Conservation (phyloP, 2,797 vertebrate genomes). For the Spatula versicolor region DNA sequence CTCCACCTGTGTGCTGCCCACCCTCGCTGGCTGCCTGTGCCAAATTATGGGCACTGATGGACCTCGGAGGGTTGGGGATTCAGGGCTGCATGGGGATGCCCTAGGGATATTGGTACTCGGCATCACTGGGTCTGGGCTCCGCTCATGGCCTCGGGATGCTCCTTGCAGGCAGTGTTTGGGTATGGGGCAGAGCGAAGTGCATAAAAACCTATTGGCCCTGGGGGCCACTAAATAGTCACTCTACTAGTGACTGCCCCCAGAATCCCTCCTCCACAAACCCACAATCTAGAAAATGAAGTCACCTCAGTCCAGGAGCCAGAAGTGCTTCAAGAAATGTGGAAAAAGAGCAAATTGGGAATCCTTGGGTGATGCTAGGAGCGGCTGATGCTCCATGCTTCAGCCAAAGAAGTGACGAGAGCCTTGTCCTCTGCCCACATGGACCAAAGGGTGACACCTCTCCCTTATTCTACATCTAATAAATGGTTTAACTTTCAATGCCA, state of each 20-base stretch:
- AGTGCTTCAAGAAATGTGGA: background rate
- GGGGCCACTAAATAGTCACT: background rate
- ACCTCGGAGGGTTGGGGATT: background rate
- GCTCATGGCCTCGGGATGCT: background rate
- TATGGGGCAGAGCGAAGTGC: background rate
- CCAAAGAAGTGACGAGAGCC: background rate
- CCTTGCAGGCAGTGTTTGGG: background rate
- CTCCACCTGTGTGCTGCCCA: background rate
- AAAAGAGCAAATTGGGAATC: background rate
- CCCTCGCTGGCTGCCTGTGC: background rate
- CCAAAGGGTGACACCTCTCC: background rate
- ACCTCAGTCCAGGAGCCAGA: background rate
- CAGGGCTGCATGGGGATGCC: background rate
- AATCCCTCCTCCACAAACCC: background rate
- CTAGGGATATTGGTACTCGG: accelerated
- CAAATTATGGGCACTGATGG: background rate
- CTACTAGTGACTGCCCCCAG: background rate
- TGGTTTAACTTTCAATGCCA: background rate
- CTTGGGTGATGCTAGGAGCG: background rate
- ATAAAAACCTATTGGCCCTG: background rate
- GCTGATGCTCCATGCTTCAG: background rate
- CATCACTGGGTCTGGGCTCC: background rate
- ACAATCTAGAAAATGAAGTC: background rate
- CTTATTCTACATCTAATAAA: background rate
- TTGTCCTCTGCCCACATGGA: background rate